phyloP scores from a whole-genome alignment of 1,140 invertebrate genomes.

The Zaprionus inermis region DNA sequence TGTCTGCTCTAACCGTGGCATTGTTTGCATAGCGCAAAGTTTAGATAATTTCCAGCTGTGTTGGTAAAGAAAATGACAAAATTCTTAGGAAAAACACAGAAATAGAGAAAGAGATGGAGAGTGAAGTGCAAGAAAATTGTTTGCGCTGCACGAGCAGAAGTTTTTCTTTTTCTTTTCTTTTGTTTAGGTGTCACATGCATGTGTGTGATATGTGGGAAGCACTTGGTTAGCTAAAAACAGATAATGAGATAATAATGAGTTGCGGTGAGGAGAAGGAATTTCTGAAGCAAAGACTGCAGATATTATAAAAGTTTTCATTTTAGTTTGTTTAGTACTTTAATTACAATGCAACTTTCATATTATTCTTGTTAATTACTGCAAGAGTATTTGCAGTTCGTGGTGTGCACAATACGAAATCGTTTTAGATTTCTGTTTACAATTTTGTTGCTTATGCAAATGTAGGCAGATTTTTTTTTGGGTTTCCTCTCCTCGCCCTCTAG shows the following conservation, averaged over 20 bases:
- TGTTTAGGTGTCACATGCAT: constrained; percentile 30
- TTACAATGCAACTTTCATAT: not conserved
- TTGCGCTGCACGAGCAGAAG: constrained; percentile 24
- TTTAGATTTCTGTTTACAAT: constrained; percentile 67
- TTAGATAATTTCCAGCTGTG: constrained; percentile 75
- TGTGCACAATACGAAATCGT: constrained; percentile 6
- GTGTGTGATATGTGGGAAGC: constrained; percentile 14
- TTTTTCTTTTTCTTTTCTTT: constrained; percentile 1
- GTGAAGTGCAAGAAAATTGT: constrained; percentile 40
- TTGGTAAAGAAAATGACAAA: constrained; percentile 44
- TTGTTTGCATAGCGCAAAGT: constrained; percentile 40
- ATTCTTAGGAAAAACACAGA: constrained; percentile 49
- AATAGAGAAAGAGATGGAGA: not conserved
- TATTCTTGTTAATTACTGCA: not conserved
- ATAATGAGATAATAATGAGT: constrained; percentile 1
- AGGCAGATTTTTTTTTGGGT: constrained; percentile 26
- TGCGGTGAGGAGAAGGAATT: not conserved
- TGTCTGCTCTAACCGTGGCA: not conserved
- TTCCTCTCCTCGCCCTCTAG: no score
- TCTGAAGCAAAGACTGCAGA: not conserved
- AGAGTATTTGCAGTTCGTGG: constrained; percentile 24
- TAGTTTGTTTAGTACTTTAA: not conserved
- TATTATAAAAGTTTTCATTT: not conserved
- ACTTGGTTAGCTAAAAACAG: constrained; percentile 6
- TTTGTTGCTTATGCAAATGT: constrained; percentile 50